Conservation (phyloP, 2,888 invertebrate species). For the Cataglyphis cursor region DNA sequence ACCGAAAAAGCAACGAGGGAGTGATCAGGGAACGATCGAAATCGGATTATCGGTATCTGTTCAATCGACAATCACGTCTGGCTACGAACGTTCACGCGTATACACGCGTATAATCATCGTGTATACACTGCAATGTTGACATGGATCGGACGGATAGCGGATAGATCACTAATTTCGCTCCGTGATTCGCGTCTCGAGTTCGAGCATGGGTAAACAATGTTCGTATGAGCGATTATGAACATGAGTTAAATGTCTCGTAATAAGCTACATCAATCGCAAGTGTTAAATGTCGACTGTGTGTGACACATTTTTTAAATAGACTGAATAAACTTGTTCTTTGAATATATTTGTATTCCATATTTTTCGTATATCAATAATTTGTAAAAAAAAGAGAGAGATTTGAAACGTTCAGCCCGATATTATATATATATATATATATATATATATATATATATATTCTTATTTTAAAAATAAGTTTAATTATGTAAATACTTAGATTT, state of each 20-base stretch:
- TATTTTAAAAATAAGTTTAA: not conserved
- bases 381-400: not conserved
- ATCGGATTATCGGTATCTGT: conserved; percentile 53
- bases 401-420: not conserved
- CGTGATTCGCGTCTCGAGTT: conserved; percentile 49
- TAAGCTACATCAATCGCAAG: conserved; percentile 12
- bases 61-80: conserved; percentile 54
- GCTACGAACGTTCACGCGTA: conserved; percentile 31
- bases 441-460: not conserved
- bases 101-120: too few relatives aligned
- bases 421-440: not conserved
- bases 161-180: conserved; percentile 56
- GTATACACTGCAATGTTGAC: conserved; percentile 52
- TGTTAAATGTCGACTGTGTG: not conserved
- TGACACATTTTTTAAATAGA: too few relatives aligned
- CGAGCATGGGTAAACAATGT: conserved; percentile 34
- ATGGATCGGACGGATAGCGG: conserved; percentile 43
- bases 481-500: not conserved
- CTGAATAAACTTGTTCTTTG: not conserved
- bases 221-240: conserved; percentile 4
- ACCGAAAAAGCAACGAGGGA: conserved; percentile 10
- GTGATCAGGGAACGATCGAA: conserved; percentile 47
- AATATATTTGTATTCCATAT: not conserved
- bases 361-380: not conserved
- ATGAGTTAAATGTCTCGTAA: conserved; percentile 24